phyloP scores from a whole-genome alignment of 2,113 vertebrate genomes.

The Atlantisia rogersi region DNA sequence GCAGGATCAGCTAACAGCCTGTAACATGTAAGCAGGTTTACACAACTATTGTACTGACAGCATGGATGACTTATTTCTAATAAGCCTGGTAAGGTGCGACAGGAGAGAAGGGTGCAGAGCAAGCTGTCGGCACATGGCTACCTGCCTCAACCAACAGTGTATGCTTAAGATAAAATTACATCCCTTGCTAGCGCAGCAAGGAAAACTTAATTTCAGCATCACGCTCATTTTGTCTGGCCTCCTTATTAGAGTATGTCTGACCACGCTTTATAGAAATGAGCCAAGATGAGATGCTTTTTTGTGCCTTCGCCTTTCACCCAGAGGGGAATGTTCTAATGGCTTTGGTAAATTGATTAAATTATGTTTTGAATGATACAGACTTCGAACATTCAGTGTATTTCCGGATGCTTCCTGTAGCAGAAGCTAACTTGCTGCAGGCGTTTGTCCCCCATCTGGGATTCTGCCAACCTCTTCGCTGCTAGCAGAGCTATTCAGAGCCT shows the following conservation, averaged over 20 bases:
- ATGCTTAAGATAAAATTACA: not conserved
- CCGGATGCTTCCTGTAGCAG: not conserved
- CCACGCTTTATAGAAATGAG: not conserved
- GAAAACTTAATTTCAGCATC: not conserved
- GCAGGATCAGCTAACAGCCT: not conserved
- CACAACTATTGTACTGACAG: not conserved
- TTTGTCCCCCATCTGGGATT: not conserved
- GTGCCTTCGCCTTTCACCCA: not conserved
- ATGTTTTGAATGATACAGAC: constrained; percentile 25
- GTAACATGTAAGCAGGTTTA: not conserved
- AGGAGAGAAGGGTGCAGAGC: not conserved
- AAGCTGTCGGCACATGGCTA: not conserved
- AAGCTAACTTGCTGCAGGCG: not conserved
- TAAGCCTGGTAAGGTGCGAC: not conserved
- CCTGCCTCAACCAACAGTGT: not conserved
- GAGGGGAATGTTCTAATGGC: not conserved
- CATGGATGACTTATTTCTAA: not conserved
- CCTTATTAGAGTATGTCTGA: not conserved
- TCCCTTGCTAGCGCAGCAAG: not conserved
- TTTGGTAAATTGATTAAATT: constrained; percentile 53
- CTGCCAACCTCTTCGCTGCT: not conserved
- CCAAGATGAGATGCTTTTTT: not conserved
- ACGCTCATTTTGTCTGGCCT: not conserved
- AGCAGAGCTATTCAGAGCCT: not conserved
- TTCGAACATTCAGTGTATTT: not conserved